Evolutionary conservation across 1,140 invertebrate genomes (phyloP).

Genomic region (Procambarus virginalis): DNA sequence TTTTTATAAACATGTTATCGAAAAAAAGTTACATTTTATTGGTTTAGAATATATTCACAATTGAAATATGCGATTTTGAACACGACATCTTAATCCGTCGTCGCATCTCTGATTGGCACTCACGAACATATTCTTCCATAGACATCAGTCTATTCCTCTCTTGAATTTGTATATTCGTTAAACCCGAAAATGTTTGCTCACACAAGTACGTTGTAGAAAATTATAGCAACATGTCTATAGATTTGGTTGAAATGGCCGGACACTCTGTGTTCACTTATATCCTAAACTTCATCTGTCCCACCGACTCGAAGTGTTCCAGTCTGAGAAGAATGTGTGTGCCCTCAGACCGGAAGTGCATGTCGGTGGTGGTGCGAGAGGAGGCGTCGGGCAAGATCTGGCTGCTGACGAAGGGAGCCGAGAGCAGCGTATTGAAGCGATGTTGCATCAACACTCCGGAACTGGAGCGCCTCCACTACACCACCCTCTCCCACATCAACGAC

Average conservation of each 20-base stretch:
- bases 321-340: no score
- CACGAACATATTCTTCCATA: no score
- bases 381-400: constrained; percentile 78
- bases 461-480: constrained; percentile 73
- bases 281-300: neutral
- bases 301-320: neutral
- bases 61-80: no score
- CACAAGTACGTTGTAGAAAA: no score
- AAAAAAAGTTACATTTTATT: no score
- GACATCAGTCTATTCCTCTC: no score
- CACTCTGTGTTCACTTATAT: neutral
- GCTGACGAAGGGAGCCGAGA: constrained; percentile 89
- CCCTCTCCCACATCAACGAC: constrained; percentile 76
- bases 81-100: no score
- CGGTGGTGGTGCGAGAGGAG: constrained; percentile 78
- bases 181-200: neutral
- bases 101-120: no score
- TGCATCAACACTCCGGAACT: constrained; percentile 67
- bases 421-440: constrained; percentile 81
- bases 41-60: no score
- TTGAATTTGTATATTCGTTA: no score
- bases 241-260: neutral
- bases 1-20: no score
- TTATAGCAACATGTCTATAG: no score
- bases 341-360: constrained; percentile 80